Conservation (phyloP, 2,113 vertebrate genomes). For the Plecotus auritus region DNA sequence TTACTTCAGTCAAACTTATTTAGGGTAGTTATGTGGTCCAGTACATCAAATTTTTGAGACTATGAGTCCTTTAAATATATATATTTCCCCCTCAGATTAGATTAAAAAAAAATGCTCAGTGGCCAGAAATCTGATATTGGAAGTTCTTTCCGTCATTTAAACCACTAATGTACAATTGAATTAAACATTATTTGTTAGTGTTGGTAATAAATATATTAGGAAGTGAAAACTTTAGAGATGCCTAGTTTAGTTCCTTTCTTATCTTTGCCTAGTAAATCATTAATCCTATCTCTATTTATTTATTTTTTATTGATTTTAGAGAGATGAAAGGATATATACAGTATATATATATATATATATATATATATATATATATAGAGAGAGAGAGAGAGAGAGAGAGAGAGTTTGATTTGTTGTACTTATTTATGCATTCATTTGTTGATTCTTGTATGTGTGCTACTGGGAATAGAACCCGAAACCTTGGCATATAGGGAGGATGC, state of each 20-base stretch:
- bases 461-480: not conserved
- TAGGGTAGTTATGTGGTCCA: not conserved
- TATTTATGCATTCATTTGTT: no score
- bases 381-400: no score
- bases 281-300: not conserved
- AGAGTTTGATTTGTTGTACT: not conserved
- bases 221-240: not conserved
- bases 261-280: not conserved
- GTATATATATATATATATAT: no score
- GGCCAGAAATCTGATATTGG: not conserved
- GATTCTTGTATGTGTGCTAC: not conserved
- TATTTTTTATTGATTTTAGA: not conserved
- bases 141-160: not conserved
- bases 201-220: not conserved
- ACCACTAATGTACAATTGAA: not conserved
- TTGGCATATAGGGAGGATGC: not conserved
- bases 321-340: not conserved
- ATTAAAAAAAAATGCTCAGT: not conserved
- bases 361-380: no score
- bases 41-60: not conserved
- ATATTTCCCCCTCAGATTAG: not conserved
- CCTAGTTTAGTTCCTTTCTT: not conserved
- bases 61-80: not conserved
- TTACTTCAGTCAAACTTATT: not conserved
- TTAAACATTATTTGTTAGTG: not conserved